Conservation (phyloP, 2,113 vertebrate species). For the Lagopus leucura region DNA sequence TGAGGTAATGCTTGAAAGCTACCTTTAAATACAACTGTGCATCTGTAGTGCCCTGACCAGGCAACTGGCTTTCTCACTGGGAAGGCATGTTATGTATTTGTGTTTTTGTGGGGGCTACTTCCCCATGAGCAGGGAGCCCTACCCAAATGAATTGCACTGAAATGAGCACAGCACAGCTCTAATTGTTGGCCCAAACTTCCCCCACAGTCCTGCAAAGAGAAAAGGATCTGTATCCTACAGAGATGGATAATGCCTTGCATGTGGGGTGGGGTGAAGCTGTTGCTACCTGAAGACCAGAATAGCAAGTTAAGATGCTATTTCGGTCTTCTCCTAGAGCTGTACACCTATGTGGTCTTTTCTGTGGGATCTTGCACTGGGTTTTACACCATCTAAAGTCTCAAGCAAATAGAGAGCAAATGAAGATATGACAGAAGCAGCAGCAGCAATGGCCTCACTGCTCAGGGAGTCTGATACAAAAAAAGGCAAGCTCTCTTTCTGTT, state of each 20-base stretch:
- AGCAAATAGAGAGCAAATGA: neutral
- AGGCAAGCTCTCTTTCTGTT: neutral
- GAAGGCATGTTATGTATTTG: neutral
- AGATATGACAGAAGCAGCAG: neutral
- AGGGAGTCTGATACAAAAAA: neutral
- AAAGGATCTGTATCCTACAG: neutral
- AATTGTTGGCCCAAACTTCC: neutral
- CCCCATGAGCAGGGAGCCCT: neutral
- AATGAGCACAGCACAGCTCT: neutral
- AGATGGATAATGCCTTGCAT: neutral
- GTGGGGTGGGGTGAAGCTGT: accelerated
- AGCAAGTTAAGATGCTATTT: neutral
- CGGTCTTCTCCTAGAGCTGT: neutral
- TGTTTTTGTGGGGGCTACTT: neutral
- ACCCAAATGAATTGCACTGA: neutral
- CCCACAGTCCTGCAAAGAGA: neutral
- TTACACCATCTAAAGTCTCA: neutral
- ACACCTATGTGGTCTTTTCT: neutral
- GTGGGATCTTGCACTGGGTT: neutral
- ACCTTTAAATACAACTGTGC: neutral
- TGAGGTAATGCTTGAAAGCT: neutral
- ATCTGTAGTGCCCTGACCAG: neutral
- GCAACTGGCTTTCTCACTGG: neutral
- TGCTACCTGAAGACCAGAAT: neutral
- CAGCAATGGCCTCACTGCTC: neutral